Evolutionary conservation across 2,888 invertebrate genomes (phyloP).

Genomic region (Gastrophysa polygoni): DNA sequence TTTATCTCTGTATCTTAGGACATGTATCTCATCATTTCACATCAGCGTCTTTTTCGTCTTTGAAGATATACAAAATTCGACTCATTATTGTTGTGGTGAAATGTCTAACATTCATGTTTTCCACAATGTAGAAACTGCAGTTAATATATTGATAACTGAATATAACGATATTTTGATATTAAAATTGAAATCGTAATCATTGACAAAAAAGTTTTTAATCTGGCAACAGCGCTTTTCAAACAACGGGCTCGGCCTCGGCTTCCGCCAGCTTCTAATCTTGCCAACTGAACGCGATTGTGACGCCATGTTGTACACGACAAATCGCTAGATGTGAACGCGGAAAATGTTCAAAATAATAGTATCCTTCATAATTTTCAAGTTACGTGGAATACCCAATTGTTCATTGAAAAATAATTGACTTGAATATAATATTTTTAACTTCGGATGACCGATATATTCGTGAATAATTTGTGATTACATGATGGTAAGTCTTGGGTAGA

Average conservation of each 20-base stretch:
- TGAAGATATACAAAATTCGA: too few species aligned
- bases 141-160: too few species aligned
- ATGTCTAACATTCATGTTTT: too few species aligned
- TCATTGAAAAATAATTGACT: slow-evolving; percentile 57
- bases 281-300: slow-evolving; percentile 43
- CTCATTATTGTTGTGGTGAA: too few species aligned
- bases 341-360: slow-evolving; percentile 62
- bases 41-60: too few species aligned
- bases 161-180: too few species aligned
- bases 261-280: neutral
- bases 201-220: neutral
- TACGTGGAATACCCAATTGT: slow-evolving; percentile 64
- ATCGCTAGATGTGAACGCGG: slow-evolving; percentile 56
- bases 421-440: slow-evolving; percentile 58
- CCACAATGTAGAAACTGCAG: too few species aligned
- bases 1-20: too few species aligned
- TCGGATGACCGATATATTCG: slow-evolving; percentile 65
- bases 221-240: neutral
- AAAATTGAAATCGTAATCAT: too few species aligned
- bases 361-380: slow-evolving; percentile 60
- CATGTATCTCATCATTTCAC: too few species aligned
- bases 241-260: neutral
- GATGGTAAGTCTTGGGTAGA: slow-evolving; percentile 65
- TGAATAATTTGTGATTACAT: slow-evolving; percentile 70
- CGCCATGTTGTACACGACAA: slow-evolving; percentile 62